Evolutionary conservation across 2,113 vertebrate genomes (phyloP).

Genomic region (Telmatochromis sp.): DNA sequence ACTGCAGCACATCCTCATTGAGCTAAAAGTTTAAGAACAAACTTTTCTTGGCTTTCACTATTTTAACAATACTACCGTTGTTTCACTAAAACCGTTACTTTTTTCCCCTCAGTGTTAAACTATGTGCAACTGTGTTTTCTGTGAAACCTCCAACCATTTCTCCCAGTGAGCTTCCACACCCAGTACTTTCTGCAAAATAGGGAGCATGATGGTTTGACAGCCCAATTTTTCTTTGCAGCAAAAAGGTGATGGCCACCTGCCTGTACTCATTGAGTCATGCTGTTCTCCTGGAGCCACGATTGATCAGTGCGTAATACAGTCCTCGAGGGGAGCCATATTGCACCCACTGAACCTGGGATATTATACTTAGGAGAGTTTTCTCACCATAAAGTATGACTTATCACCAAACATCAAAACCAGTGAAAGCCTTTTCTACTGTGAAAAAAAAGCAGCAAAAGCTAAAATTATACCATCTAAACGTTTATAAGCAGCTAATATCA

Average conservation of each 20-base stretch:
- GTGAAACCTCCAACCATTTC: not conserved
- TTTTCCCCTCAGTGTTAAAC: not conserved
- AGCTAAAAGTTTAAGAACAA: not conserved
- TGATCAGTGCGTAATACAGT: not conserved
- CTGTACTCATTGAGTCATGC: not conserved
- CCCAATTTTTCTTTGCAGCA: not conserved
- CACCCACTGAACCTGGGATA: not conserved
- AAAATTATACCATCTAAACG: fast-evolving
- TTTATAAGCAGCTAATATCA: not conserved
- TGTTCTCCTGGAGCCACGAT: not conserved
- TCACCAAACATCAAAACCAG: not conserved
- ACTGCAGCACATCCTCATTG: too few species aligned
- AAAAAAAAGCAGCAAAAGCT: not conserved
- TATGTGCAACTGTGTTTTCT: not conserved
- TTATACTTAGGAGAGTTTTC: not conserved
- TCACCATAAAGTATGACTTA: not conserved
- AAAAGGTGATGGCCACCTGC: slow-evolving; percentile 3
- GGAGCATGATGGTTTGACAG: not conserved
- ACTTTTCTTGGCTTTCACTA: not conserved
- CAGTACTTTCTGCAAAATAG: not conserved
- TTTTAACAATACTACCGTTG: not conserved
- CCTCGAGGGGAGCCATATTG: not conserved
- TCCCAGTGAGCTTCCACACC: not conserved
- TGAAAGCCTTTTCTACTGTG: not conserved
- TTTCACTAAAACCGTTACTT: not conserved